Evolutionary conservation across 2,888 invertebrate genomes (phyloP).

Genomic region (Amphipoea lucens): DNA sequence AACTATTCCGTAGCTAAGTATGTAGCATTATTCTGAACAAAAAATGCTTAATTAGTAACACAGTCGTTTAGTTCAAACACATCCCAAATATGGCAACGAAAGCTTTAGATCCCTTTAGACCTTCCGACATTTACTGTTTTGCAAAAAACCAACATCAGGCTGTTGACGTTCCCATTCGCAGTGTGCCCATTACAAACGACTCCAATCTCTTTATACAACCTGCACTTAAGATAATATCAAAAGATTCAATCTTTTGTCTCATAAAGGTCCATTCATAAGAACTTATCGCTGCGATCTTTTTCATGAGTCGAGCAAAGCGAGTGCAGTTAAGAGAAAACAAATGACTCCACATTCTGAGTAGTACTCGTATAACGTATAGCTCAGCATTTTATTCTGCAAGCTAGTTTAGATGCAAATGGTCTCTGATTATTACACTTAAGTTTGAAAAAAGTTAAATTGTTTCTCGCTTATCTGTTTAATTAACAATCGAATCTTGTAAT

Average conservation of each 20-base stretch:
- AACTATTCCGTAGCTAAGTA: background rate
- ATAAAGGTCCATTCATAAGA: slow-evolving; percentile 53
- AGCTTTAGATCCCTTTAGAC: background rate
- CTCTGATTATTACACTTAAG: background rate
- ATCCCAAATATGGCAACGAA: background rate
- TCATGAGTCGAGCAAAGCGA: slow-evolving; percentile 32
- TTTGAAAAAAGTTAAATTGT: background rate
- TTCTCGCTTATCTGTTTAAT: background rate
- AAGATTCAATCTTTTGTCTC: slow-evolving; percentile 57
- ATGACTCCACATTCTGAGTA: slow-evolving; percentile 8
- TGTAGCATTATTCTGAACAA: background rate
- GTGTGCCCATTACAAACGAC: slow-evolving; percentile 31
- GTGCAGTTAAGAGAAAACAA: slow-evolving; percentile 35
- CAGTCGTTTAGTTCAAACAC: background rate
- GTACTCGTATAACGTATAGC: background rate
- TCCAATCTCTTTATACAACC: slow-evolving; percentile 37
- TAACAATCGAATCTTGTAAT: background rate
- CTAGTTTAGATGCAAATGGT: slow-evolving; percentile 11
- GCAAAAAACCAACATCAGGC: background rate
- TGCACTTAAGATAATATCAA: slow-evolving; percentile 58
- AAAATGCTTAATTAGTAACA: background rate
- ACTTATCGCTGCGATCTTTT: slow-evolving; percentile 50
- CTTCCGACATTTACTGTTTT: background rate
- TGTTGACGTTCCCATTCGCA: slow-evolving; percentile 31
- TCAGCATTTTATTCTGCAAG: slow-evolving; percentile 17